These are phyloP conservation scores for Lemur catta DNA, from an alignment of 2,797 vertebrate genomes.

Conservation along the genomic window DNA sequence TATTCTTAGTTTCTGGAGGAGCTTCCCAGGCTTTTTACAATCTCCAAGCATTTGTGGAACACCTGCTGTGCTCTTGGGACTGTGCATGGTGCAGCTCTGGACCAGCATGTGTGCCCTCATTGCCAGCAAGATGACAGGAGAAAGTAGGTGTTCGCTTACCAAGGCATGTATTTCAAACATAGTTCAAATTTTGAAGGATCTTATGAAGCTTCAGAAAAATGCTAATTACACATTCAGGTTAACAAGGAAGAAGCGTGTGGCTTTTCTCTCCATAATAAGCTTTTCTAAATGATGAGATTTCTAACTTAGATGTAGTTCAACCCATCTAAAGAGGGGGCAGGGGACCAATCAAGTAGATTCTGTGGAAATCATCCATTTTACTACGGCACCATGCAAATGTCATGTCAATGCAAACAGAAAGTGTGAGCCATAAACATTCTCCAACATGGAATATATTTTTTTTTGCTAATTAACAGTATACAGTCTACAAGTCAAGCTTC, in stretches of 20 bases:
- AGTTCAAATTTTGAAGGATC: background rate
- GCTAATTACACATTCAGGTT: conserved; percentile 36
- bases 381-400: background rate
- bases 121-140: background rate
- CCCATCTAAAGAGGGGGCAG: background rate
- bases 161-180: background rate
- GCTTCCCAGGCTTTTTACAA: background rate
- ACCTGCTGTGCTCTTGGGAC: background rate
- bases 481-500: background rate
- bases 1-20: background rate
- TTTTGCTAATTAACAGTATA: conserved; percentile 4
- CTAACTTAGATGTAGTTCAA: background rate
- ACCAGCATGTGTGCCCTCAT: background rate
- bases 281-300: conserved; percentile 40
- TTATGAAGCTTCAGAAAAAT: conserved; percentile 11
- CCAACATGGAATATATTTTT: background rate
- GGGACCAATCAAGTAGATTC: background rate
- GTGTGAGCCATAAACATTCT: conserved; percentile 8
- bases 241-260: background rate
- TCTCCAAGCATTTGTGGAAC: background rate
- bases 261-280: conserved; percentile 31
- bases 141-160: background rate
- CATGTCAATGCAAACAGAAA: conserved; percentile 7
- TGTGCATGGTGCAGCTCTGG: background rate
- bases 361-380: conserved; percentile 30